Evolutionary conservation across 2,797 vertebrate genomes (phyloP).

Genomic region (Notoglanidium macrostoma): DNA sequence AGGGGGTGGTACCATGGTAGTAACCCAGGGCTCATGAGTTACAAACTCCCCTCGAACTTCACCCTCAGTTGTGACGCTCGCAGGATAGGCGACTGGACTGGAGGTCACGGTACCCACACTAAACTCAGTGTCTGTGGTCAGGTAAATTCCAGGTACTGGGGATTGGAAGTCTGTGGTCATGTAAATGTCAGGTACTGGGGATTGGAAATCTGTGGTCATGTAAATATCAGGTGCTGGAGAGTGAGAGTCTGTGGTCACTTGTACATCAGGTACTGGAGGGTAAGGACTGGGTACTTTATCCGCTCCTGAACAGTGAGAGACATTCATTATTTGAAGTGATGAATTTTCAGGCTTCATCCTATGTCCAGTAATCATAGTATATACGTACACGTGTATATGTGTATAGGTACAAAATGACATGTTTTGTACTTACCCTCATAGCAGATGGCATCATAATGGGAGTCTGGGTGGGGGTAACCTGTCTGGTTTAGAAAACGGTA

Average conservation of each 20-base stretch:
- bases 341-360: background rate
- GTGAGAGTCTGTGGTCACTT: conserved; percentile 57
- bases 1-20: conserved; percentile 55
- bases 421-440: conserved; percentile 79
- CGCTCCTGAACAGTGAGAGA: conserved; percentile 57
- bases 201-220: conserved; percentile 59
- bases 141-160: conserved; percentile 68
- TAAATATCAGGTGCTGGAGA: conserved; percentile 70
- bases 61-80: conserved; percentile 64
- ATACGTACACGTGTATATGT: background rate
- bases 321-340: background rate
- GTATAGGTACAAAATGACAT: background rate
- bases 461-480: conserved; percentile 87
- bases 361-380: background rate
- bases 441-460: conserved; percentile 92
- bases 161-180: conserved; percentile 58
- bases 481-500: conserved; percentile 91
- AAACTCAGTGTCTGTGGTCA: conserved; percentile 62
- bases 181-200: conserved; percentile 22
- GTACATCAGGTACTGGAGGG: background rate
- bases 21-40: conserved; percentile 71
- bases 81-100: conserved; percentile 70
- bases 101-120: conserved; percentile 80
- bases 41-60: conserved; percentile 79
- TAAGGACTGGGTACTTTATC: conserved; percentile 29